phyloP scores from a whole-genome alignment of 2,888 invertebrate genomes.

The Andrena trimmerana region DNA sequence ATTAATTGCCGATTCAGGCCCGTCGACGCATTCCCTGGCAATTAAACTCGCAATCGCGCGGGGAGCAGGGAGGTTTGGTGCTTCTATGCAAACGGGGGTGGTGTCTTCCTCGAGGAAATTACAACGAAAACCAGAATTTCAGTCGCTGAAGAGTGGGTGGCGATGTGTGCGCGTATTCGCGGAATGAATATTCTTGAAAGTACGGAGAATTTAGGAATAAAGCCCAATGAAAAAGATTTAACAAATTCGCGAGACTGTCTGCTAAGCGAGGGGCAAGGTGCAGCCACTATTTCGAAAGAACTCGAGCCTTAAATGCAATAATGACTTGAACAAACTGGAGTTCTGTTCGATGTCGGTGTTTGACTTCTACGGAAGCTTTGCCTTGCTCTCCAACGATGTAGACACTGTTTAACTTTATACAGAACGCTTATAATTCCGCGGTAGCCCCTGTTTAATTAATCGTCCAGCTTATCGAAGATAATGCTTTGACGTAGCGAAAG shows the following conservation, averaged over 20 bases:
- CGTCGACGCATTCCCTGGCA: slow-evolving; percentile 31
- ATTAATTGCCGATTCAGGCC: slow-evolving; percentile 65
- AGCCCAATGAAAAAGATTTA: not conserved
- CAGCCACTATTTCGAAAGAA: not conserved
- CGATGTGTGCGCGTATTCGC: not conserved
- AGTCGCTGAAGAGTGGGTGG: not conserved
- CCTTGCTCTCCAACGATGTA: slow-evolving; percentile 31
- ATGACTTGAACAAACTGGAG: slow-evolving; percentile 10
- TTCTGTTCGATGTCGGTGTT: slow-evolving; percentile 6
- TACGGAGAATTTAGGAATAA: not conserved
- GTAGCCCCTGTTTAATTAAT: slow-evolving; percentile 54
- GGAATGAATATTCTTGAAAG: not conserved
- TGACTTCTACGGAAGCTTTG: slow-evolving; percentile 18
- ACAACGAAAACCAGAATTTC: not conserved
- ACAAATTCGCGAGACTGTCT: not conserved
- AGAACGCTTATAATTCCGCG: slow-evolving; percentile 29
- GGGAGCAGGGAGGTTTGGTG: not conserved
- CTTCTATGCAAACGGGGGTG: not conserved
- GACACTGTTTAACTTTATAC: slow-evolving; percentile 37
- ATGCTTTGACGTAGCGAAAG: slow-evolving; percentile 24
- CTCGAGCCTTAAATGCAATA: not conserved
- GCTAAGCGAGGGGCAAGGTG: not conserved
- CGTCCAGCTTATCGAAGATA: slow-evolving; percentile 43
- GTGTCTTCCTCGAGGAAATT: slow-evolving; percentile 8
- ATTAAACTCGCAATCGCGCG: slow-evolving; percentile 48